Conservation (phyloP, 2,888 invertebrate genomes). For the Agriotes lineatus region DNA sequence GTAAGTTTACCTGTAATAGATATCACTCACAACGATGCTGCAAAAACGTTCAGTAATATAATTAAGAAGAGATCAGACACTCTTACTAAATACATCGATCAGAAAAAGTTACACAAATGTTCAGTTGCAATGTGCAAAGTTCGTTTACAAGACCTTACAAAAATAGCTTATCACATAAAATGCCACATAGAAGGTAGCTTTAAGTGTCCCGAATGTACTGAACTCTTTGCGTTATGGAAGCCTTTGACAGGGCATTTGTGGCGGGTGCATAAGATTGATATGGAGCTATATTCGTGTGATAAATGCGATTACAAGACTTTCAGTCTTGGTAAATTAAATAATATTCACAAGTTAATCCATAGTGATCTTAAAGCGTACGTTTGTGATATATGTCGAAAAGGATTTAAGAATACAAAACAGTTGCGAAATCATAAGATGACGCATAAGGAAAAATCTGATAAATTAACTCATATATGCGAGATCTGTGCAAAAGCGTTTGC, state of each 20-base stretch:
- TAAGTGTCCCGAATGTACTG: constrained; percentile 78
- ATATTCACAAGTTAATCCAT: constrained; percentile 83
- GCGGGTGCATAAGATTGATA: constrained; percentile 81
- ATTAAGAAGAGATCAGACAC: constrained; percentile 49
- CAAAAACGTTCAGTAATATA: constrained; percentile 41
- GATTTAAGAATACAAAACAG: constrained; percentile 85
- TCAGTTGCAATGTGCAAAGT: constrained; percentile 70
- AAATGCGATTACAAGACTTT: constrained; percentile 81
- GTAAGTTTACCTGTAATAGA: constrained; percentile 39
- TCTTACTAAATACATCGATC: constrained; percentile 47
- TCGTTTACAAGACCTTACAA: constrained; percentile 70
- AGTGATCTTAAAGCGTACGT: constrained; percentile 73
- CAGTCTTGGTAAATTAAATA: constrained; percentile 77
- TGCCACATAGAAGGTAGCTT: constrained; percentile 69
- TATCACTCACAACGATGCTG: constrained; percentile 38
- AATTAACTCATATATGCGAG: constrained; percentile 66
- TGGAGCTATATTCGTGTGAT: constrained; percentile 84
- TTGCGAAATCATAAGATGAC: constrained; percentile 80
- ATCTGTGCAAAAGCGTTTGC: constrained; percentile 73
- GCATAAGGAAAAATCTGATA: constrained; percentile 67
- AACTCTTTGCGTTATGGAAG: constrained; percentile 72
- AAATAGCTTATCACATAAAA: constrained; percentile 74
- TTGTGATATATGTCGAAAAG: constrained; percentile 79
- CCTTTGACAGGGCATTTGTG: constrained; percentile 84
- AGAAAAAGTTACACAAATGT: constrained; percentile 65